These are phyloP conservation scores for Diadumene lineata DNA, from an alignment of 92 coral and sea anemone genomes.

Conservation along the genomic window DNA sequence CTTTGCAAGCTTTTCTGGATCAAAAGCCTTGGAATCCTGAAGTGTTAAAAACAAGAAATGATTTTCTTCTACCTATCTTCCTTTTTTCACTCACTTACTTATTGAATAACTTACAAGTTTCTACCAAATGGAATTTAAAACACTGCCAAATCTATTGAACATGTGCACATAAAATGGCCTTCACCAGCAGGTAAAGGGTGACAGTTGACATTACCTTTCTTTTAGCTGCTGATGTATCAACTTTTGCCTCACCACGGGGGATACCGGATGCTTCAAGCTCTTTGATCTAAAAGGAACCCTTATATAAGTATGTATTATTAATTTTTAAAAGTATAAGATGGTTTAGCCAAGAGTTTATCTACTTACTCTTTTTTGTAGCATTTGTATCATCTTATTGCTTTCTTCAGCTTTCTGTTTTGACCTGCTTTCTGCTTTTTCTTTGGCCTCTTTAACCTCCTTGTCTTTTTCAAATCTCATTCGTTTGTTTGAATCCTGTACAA, in stretches of 20 bases:
- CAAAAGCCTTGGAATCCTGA: slow-evolving; percentile 78
- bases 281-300: slow-evolving; percentile 64
- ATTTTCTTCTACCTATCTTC: too few species aligned
- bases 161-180: too few species aligned
- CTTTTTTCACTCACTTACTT: too few species aligned
- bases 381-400: slow-evolving; percentile 89
- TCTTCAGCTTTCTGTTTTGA: slow-evolving; percentile 91
- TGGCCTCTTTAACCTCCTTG: slow-evolving; percentile 73
- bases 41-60: too few species aligned
- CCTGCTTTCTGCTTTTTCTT: slow-evolving; percentile 79
- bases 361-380: slow-evolving; percentile 85
- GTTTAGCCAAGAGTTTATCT: too few species aligned
- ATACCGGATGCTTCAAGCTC: slow-evolving; percentile 81
- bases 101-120: too few species aligned
- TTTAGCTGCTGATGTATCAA: slow-evolving; percentile 61
- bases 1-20: slow-evolving; percentile 75
- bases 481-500: slow-evolving; percentile 70
- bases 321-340: too few species aligned
- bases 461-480: slow-evolving; percentile 87
- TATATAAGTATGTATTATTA: not conserved
- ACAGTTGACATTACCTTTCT: slow-evolving; percentile 55
- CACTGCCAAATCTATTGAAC: too few species aligned
- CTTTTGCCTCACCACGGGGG: slow-evolving; percentile 70
- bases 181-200: too few species aligned
- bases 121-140: too few species aligned